Base-by-base conservation (phyloP, 2,888 invertebrate species). In the Ochropleura leucogaster region DNA sequence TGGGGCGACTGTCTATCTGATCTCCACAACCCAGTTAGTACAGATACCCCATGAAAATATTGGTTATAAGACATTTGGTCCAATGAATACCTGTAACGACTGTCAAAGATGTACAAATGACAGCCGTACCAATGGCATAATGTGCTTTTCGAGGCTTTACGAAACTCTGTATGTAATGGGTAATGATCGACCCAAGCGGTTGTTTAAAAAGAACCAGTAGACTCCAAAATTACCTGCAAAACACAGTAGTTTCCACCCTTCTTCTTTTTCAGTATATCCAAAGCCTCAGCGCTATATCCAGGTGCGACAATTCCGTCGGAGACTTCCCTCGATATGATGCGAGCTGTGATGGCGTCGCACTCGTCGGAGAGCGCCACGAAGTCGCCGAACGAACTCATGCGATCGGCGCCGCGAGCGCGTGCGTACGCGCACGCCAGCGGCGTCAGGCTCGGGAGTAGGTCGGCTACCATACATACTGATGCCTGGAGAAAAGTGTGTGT, bases 351-450 rank as follows among this genome's bases (percentile, higher is more conserved):
- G 67, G 97, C 97, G 94, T 99, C 99, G 91, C 99, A 99, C 0
- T 96, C 94, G 92, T 99, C 99, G 0, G 99, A 99, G 0, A 99
- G 94, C 0, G 99, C 99, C 53, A 99, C 97, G 94, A 99, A 99
- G 95, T 99, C 99, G 0, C 99, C 99, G 94, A 99, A 99, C 0
- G 99, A 99, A 12, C 99, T 99, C 99, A 99, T 99, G 71, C 99
- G 97, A 95, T 99, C 99, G 20, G 99, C 99, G 68, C 99, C 99
- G 91, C 99, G 97, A 0, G 99, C 99, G 75, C 99, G 97, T 0
- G 99, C 99, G 95, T 99, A 99, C 0, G 99, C 99, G 20, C 97
- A 97, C 0, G 99, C 99, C 16, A 99, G 91, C 0, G 99, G 99
- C 0, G 98, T 97, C 84, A 99, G 94, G 53, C 97, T 93, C 6